Conservation (phyloP, 2,797 vertebrate species). For the Peromyscus melanophrys region DNA sequence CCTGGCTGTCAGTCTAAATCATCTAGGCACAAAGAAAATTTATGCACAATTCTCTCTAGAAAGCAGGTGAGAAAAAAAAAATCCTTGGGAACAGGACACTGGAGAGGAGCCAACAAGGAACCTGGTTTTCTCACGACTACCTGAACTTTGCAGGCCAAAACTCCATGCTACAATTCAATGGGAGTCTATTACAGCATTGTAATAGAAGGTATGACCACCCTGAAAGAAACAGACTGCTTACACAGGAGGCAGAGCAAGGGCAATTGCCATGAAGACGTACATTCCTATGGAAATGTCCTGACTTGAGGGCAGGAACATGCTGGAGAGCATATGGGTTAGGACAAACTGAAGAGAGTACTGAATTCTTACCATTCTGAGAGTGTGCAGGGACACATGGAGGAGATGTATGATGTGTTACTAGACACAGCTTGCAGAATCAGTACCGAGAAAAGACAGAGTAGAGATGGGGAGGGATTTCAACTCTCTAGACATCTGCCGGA, state of each 20-base stretch:
- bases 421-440: slow-evolving; percentile 66
- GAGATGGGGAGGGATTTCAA: slow-evolving; percentile 76
- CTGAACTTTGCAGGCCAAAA: background rate
- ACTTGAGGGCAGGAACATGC: slow-evolving; percentile 62
- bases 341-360: background rate
- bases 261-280: slow-evolving; percentile 61
- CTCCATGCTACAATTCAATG: background rate
- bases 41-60: background rate
- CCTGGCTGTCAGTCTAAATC: background rate
- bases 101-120: background rate
- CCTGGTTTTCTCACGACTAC: background rate
- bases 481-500: slow-evolving; percentile 82
- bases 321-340: slow-evolving; percentile 66
- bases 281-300: slow-evolving; percentile 65
- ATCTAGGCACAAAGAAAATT: background rate
- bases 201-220: background rate
- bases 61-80: background rate
- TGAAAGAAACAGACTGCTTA: slow-evolving; percentile 41
- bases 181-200: background rate
- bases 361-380: slow-evolving; percentile 30
- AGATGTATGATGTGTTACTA: slow-evolving; percentile 37
- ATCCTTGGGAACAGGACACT: background rate
- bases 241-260: slow-evolving; percentile 38
- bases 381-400: background rate
- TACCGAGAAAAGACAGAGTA: slow-evolving; percentile 75